Conservation (phyloP, 2,113 vertebrate genomes). For the Nothoprocta perdicaria region DNA sequence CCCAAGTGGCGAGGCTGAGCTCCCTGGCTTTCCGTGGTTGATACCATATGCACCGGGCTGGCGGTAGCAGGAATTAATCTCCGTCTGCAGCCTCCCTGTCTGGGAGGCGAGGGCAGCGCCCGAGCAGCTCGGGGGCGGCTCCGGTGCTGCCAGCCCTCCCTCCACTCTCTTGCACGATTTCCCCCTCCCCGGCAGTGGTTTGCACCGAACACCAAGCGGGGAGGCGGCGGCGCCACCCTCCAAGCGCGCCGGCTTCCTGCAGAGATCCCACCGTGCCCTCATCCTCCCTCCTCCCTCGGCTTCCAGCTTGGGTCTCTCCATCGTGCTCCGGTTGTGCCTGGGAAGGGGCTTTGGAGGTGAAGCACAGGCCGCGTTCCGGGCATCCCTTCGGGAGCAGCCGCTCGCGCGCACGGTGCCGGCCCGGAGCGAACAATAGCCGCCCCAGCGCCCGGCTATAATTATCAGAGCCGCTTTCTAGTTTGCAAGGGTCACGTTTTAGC, state of each 20-base stretch:
- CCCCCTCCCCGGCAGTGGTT: constrained; percentile 26
- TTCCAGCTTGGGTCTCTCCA: background rate
- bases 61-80: background rate
- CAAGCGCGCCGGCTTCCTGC: constrained; percentile 17
- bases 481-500: constrained; percentile 62
- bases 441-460: constrained; percentile 54
- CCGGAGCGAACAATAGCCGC: constrained; percentile 62
- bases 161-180: constrained; percentile 6
- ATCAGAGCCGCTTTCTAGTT: constrained; percentile 65
- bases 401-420: constrained; percentile 59
- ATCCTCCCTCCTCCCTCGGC: background rate
- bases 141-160: background rate
- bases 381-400: background rate
- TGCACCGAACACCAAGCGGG: constrained; percentile 51
- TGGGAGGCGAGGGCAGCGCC: background rate
- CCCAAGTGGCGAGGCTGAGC: no score
- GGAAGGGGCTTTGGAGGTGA: background rate
- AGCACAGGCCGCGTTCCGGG: background rate
- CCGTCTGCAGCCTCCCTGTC: background rate
- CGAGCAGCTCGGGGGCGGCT: background rate
- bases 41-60: no score
- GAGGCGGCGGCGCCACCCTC: constrained; percentile 39
- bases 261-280: background rate
- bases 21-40: background rate
- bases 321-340: fast-evolving